Evolutionary conservation across 2,113 vertebrate species (phyloP).

Genomic region (Hippocampus barbouri): DNA sequence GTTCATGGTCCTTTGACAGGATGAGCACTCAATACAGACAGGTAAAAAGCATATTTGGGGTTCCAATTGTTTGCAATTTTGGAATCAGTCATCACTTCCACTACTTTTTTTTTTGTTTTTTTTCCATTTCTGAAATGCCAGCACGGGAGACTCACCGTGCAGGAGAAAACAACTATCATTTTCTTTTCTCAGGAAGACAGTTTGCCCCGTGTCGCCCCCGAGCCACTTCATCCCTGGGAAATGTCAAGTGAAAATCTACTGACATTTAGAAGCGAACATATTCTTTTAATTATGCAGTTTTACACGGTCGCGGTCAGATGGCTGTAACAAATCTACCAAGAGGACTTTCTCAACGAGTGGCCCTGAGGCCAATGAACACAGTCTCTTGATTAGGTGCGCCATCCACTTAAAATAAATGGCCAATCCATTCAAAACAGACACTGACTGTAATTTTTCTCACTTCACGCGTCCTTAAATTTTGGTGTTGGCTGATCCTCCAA

Average conservation of each 20-base stretch:
- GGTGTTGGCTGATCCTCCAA: no score
- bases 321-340: conserved; percentile 6
- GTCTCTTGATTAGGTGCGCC: neutral
- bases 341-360: neutral
- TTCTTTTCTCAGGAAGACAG: conserved; percentile 4
- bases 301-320: conserved; percentile 12
- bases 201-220: conserved; percentile 13
- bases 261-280: conserved; percentile 38
- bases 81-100: no score
- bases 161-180: conserved; percentile 9
- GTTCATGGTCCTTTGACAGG: no score
- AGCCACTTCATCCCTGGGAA: conserved; percentile 21
- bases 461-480: no score
- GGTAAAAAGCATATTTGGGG: no score
- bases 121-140: neutral
- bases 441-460: no score
- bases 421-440: no score
- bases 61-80: no score
- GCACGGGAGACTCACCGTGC: conserved; percentile 3
- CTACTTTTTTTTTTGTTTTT: no score
- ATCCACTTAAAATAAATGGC: no score
- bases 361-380: neutral
- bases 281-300: conserved; percentile 22
- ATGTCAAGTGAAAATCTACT: conserved; percentile 33
- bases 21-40: no score